These are phyloP conservation scores for Elephas maximus DNA, from an alignment of 2,113 vertebrate genomes.

Conservation along the genomic window DNA sequence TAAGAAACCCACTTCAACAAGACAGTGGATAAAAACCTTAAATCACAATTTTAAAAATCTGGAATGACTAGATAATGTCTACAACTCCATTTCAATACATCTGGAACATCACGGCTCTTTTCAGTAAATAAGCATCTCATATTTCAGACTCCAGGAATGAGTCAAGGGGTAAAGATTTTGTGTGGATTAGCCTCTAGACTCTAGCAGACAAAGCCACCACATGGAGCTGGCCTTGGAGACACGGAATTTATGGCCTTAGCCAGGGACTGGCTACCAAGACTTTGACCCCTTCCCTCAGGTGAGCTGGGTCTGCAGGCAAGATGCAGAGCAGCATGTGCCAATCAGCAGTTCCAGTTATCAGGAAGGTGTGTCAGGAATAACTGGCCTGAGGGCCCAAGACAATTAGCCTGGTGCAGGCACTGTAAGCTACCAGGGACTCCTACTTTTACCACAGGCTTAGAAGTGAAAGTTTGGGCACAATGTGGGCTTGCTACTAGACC, in stretches of 20 bases:
- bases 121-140: not conserved
- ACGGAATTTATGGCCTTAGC: fast-evolving
- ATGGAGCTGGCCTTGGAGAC: not conserved
- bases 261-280: not conserved
- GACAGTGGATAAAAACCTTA: not conserved
- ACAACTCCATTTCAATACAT: not conserved
- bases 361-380: not conserved
- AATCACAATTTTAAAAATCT: not conserved
- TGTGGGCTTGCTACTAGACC: not conserved
- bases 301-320: not conserved
- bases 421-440: not conserved
- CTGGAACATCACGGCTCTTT: not conserved
- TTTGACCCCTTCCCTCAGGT: not conserved
- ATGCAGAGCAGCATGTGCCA: not conserved
- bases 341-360: slow-evolving; percentile 28
- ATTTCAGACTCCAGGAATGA: slow-evolving; percentile 16
- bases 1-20: not conserved
- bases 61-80: not conserved
- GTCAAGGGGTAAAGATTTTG: not conserved
- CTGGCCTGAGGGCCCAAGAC: not conserved
- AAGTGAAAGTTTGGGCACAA: not conserved
- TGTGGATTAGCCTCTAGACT: not conserved
- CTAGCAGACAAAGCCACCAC: not conserved
- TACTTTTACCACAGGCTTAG: not conserved
- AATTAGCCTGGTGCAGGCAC: slow-evolving; percentile 27